Evolutionary conservation across 2,113 vertebrate genomes (phyloP).

Genomic region (Gnathonemus longibarbis): DNA sequence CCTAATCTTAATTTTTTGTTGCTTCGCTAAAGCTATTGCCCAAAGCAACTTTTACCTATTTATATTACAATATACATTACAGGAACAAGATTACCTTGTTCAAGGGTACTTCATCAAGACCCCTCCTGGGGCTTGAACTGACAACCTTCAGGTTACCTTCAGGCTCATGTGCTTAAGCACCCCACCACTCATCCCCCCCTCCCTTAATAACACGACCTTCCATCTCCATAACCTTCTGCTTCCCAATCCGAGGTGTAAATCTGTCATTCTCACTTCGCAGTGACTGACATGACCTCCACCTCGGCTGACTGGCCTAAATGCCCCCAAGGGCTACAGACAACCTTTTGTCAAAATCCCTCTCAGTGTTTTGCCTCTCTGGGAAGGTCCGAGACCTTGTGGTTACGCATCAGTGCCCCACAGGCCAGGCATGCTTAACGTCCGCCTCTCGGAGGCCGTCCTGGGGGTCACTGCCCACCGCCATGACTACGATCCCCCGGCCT

Average conservation of each 20-base stretch:
- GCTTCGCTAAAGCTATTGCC: background rate
- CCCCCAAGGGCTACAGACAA: background rate
- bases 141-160: slow-evolving; percentile 4
- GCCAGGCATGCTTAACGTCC: background rate
- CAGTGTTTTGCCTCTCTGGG: background rate
- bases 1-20: slow-evolving; percentile 6
- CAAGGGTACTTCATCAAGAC: background rate
- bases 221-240: background rate
- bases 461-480: background rate
- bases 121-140: slow-evolving; percentile 2
- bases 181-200: background rate
- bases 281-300: background rate
- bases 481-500: background rate
- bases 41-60: background rate
- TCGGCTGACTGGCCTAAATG: background rate
- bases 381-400: background rate
- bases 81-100: background rate
- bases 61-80: slow-evolving; percentile 6
- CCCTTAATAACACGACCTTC: background rate
- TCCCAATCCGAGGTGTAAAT: background rate
- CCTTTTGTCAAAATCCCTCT: background rate
- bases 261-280: background rate
- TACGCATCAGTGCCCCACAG: background rate
- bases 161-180: background rate
- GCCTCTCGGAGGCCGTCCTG: background rate